These are phyloP conservation scores for Vireo altiloquus DNA, from an alignment of 2,113 vertebrate genomes.

Conservation along the genomic window DNA sequence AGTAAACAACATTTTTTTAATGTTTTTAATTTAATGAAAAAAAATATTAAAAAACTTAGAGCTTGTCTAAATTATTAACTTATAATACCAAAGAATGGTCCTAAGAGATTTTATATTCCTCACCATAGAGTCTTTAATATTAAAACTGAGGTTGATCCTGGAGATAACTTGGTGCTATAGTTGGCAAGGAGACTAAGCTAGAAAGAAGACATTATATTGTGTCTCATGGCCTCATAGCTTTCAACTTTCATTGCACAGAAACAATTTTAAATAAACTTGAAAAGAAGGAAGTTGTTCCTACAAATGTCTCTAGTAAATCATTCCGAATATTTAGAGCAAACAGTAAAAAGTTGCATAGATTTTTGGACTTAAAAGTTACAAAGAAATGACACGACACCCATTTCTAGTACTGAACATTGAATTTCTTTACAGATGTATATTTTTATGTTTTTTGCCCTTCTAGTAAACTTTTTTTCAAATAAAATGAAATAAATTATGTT, in stretches of 20 bases:
- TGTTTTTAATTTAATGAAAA: too few species aligned
- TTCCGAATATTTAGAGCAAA: slow-evolving; percentile 46
- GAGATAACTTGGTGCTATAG: not conserved
- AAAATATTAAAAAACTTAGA: not conserved
- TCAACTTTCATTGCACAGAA: not conserved
- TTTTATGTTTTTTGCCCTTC: not conserved
- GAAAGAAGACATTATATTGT: not conserved
- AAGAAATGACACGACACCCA: slow-evolving; percentile 26
- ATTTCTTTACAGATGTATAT: slow-evolving; percentile 40
- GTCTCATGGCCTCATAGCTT: not conserved
- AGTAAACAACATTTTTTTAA: not conserved
- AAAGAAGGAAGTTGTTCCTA: slow-evolving; percentile 27
- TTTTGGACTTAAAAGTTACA: slow-evolving; percentile 54
- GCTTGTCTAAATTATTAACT: not conserved
- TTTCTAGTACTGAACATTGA: slow-evolving; percentile 37
- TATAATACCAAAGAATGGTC: not conserved
- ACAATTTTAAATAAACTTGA: not conserved
- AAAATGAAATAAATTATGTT: not conserved
- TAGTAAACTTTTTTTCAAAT: not conserved
- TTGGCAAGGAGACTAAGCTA: not conserved
- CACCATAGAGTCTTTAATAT: not conserved
- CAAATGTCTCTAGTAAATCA: slow-evolving; percentile 32
- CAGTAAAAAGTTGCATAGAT: slow-evolving; percentile 39
- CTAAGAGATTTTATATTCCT: not conserved
- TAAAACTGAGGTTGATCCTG: not conserved